Base-by-base conservation (phyloP, 2,797 vertebrate species). In the Hypotaenidia philippensis region DNA sequence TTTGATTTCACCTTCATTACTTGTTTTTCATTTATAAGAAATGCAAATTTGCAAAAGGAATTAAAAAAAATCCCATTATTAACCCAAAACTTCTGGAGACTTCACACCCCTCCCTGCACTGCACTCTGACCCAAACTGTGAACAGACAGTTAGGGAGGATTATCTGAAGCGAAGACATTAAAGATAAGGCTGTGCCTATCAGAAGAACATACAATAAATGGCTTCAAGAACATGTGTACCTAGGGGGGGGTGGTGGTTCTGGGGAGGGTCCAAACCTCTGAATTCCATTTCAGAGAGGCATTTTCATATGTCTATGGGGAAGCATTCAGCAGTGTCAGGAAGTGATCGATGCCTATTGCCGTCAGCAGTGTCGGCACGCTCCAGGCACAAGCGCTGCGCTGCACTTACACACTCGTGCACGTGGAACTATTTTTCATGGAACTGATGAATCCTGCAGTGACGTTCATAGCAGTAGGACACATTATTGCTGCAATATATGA, bases 381-480 rank as follows among this genome's bases (percentile, higher is more conserved):
- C 92, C 45, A 6, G 77, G 68, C 89, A 49, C 34, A 13, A 55
- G 79, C 50, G 2, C 83, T 2, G 26, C 69, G 5, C 59, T 36
- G 65, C 84, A 78, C 94, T 68, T 32, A 27, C 65, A 45, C 76
- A 16, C 32, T 26, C 2, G 0, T 44, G 90, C 78, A 44, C 21
- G 2, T 47, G 44, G 65, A 84, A 61, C 66, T 83, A 44, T 79
- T 92, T 94, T 85, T 90, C 93, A 87, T 72, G 89, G 71, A 15
- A 12, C 1, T 76, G 89, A 94, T 94, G 93, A 76, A 49, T 87
- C 72, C 89, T 34, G 74, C 86, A 55, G 64, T 3, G 27, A 41
- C 11, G 57, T 22, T 52, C 83, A 18, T 6, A 38, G 91, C 69
- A 36, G 66, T 29, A 56, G 82, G 56, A 88, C 77, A 72, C 90